Base-by-base conservation (phyloP, 2,113 vertebrate genomes). In the Podilymbus podiceps region DNA sequence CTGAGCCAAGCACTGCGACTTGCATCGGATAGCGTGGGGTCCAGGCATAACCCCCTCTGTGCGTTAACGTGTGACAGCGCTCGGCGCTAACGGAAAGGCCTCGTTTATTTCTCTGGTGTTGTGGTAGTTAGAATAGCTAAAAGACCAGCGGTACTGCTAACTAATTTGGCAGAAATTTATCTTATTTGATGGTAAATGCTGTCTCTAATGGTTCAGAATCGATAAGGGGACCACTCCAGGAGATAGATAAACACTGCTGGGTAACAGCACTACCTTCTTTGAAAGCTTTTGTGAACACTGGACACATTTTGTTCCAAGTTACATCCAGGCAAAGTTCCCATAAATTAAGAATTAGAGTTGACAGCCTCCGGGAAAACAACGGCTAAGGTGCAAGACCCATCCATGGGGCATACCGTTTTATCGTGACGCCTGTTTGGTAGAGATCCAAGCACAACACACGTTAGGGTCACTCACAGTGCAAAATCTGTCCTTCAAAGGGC, bases 251-350 rank as follows among this genome's bases (percentile, higher is more conserved):
- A 98, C 85, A 97, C 97, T 63, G 94, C 90, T 8, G 98, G 94
- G 8, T 96, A 98, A 87, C 93, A 58, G 98, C 98, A n/a, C 97
- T 97, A 67, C 97, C 98, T 96, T 98, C 98, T 95, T 95, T 94
- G 89, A 98, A 98, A 30, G 97, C 98, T 93, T 98, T 98, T 6
- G 97, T 97, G 93, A 98, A 98, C 72, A 97, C 96, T 72, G 96
- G 96, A 97, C 97, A 67, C 98, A 98, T 85, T 98, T 98, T 64
- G 97, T 97, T 47, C 97, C 97, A 27, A 98, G 98, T 89, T 98
- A 98, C 89, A 98, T 98, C 90, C 95, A 93, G 85, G 98, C 98
- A 97, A 98, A 99, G 94, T 98, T 98, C 94, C 98, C 98, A 78
- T 94, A 79, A 92, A 69, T 86, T 68, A 94, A 85, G 64, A 91